Evolutionary conservation across 2,888 invertebrate genomes (phyloP).

Genomic region (Entomobrya proxima): DNA sequence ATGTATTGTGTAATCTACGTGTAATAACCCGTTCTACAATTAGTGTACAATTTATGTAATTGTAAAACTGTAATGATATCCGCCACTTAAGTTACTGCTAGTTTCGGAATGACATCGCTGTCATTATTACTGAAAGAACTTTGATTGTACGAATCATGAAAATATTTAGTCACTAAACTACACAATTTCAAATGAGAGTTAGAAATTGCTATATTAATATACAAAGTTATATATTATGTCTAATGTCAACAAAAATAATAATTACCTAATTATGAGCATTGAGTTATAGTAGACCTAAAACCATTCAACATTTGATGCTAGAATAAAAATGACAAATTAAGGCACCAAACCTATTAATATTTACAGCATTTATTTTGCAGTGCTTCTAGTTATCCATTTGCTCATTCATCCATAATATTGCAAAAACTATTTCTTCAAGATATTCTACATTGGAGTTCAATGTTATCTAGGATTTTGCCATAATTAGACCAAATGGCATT

Average conservation of each 20-base stretch:
- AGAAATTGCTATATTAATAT: not conserved
- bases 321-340: too few species aligned
- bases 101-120: not conserved
- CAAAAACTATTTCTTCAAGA: too few species aligned
- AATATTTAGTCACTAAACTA: not conserved
- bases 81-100: not conserved
- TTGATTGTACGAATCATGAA: constrained; percentile 4
- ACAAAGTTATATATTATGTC: not conserved
- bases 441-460: too few species aligned
- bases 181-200: not conserved
- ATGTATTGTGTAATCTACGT: not conserved
- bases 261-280: too few species aligned
- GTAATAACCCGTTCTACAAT: not conserved
- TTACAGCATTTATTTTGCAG: too few species aligned
- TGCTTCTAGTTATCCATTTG: too few species aligned
- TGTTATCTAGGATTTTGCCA: too few species aligned
- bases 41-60: not conserved
- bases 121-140: not conserved
- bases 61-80: not conserved
- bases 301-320: too few species aligned
- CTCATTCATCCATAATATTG: too few species aligned
- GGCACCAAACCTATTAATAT: too few species aligned
- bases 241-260: not conserved
- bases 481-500: too few species aligned
- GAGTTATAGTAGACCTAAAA: too few species aligned